Evolutionary conservation across 2,113 vertebrate genomes (phyloP).

Genomic region (Onychostoma macrolepis): DNA sequence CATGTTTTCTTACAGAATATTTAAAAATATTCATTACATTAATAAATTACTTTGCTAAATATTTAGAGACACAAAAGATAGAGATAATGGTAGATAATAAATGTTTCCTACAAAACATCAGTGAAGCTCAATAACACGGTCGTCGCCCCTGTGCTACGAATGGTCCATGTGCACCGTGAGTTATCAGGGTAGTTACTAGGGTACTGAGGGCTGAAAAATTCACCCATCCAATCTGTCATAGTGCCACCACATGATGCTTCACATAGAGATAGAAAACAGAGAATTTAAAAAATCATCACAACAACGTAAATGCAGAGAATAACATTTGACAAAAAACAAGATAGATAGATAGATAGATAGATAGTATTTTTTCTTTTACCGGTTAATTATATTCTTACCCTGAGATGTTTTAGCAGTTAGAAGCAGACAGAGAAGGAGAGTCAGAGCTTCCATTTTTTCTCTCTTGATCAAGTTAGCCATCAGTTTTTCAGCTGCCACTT

Average conservation of each 20-base stretch:
- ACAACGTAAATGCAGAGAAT: neutral
- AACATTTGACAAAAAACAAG: neutral
- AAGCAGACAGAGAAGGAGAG: neutral
- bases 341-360: neutral
- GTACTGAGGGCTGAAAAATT: constrained; percentile 40
- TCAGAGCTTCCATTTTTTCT: neutral
- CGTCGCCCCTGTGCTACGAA: neutral
- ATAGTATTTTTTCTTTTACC: neutral
- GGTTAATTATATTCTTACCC: neutral
- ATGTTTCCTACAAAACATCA: neutral
- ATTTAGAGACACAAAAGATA: neutral
- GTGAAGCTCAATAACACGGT: constrained; percentile 22
- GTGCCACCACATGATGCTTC: constrained; percentile 31
- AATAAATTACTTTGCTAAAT: neutral
- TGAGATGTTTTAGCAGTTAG: neutral
- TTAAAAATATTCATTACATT: neutral
- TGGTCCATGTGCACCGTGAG: constrained; percentile 45
- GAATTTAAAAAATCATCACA: neutral
- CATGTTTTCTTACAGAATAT: neutral
- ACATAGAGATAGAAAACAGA: neutral
- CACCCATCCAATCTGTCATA: constrained; percentile 30
- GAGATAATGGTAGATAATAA: neutral
- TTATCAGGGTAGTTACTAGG: constrained; percentile 60
- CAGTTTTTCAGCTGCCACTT: neutral
- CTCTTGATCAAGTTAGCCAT: neutral